These are phyloP conservation scores for Lithophane socia DNA, from an alignment of 2,888 invertebrate species.

Conservation along the genomic window DNA sequence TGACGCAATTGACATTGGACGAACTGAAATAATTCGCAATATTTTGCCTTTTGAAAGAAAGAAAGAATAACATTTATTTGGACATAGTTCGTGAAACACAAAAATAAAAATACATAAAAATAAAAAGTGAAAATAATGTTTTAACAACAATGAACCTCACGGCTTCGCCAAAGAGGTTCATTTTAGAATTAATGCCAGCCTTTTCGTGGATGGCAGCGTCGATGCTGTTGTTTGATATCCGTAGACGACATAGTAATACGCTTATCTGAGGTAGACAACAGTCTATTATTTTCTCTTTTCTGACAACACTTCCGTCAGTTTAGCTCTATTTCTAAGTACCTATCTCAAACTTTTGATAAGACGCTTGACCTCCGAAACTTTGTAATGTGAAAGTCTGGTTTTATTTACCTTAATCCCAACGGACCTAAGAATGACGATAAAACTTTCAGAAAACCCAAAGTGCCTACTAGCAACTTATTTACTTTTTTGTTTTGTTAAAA, in stretches of 20 bases:
- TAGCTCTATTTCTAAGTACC: neutral
- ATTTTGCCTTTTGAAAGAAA: no score
- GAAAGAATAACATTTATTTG: no score
- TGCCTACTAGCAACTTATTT: slow-evolving; percentile 40
- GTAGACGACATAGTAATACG: no score
- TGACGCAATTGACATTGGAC: neutral
- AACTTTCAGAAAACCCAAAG: slow-evolving; percentile 48
- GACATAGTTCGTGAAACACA: no score
- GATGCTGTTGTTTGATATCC: neutral
- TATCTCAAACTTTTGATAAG: slow-evolving; percentile 38
- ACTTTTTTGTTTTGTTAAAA: slow-evolving; percentile 40
- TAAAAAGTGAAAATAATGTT: no score
- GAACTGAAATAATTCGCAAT: no score
- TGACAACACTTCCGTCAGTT: neutral
- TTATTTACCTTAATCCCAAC: slow-evolving; percentile 47
- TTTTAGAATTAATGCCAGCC: no score
- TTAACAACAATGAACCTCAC: no score
- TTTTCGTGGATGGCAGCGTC: neutral
- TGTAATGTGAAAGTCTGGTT: slow-evolving; percentile 44
- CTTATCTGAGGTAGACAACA: neutral
- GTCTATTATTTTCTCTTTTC: neutral
- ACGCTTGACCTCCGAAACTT: slow-evolving; percentile 43
- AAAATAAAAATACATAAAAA: no score
- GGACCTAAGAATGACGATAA: slow-evolving; percentile 45
- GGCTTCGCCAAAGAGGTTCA: no score